These are phyloP conservation scores for Pteropus rufus DNA, from an alignment of 2,797 vertebrate species.

Conservation along the genomic window DNA sequence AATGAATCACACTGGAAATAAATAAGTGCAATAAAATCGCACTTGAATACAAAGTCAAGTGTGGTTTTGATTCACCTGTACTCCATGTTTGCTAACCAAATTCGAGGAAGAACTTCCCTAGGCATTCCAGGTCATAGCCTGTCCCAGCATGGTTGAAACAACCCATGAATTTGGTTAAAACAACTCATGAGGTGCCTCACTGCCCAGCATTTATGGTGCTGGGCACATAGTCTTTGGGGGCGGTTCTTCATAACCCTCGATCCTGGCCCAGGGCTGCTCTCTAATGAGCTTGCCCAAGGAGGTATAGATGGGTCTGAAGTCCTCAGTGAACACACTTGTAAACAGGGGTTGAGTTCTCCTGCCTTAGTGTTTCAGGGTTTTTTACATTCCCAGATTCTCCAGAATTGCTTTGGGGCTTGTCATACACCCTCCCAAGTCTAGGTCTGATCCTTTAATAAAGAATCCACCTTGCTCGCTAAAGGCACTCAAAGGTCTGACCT, in stretches of 20 bases:
- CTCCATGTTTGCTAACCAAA: background rate
- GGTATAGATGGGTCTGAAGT: background rate
- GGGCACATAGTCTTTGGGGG: accelerated
- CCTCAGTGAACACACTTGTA: background rate
- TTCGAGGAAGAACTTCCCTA: background rate
- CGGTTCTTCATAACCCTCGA: background rate
- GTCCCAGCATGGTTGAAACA: background rate
- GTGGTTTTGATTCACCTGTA: background rate
- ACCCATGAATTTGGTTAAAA: background rate
- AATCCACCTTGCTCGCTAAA: background rate
- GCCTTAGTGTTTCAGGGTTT: background rate
- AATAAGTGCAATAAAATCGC: background rate
- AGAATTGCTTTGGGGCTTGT: background rate
- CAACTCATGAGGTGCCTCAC: background rate
- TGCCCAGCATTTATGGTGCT: accelerated
- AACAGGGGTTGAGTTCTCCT: background rate
- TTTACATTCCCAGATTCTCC: background rate
- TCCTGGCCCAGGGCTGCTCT: background rate
- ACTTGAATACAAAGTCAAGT: background rate
- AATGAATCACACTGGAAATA: background rate
- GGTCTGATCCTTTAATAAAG: background rate
- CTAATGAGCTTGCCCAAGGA: background rate
- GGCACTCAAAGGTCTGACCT: background rate
- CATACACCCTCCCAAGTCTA: background rate
- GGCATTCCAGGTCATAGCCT: background rate